Conservation (phyloP, 2,888 invertebrate species). For the Lypha dubia region DNA sequence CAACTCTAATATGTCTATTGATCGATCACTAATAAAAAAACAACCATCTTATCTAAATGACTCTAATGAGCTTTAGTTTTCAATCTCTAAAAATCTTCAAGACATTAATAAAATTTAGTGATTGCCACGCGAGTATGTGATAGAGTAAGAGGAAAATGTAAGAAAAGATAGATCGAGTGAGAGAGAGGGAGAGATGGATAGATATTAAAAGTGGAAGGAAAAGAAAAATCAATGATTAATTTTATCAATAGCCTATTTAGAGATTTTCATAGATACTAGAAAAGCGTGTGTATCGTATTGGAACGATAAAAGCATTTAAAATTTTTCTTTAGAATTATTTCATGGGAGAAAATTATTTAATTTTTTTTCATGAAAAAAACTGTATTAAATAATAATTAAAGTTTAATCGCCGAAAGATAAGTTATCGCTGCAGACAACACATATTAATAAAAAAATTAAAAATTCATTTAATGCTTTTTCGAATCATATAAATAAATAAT, state of each 20-base stretch:
- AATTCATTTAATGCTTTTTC: constrained; percentile 36
- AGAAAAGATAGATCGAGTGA: neutral
- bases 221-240: constrained; percentile 43
- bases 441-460: constrained; percentile 65
- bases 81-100: constrained; percentile 54
- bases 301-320: constrained; percentile 10
- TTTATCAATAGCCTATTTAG: constrained; percentile 21
- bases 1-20: constrained; percentile 46
- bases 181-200: neutral
- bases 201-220: neutral
- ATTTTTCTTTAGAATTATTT: constrained; percentile 1
- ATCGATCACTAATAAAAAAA: constrained; percentile 43
- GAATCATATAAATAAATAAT: constrained; percentile 46
- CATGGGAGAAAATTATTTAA: constrained; percentile 23
- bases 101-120: constrained; percentile 29
- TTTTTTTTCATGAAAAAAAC: neutral
- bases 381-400: constrained; percentile 59
- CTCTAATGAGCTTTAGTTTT: constrained; percentile 63
- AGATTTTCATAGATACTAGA: constrained; percentile 44
- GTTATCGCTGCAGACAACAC: constrained; percentile 59
- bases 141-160: neutral
- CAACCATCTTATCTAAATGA: constrained; percentile 55
- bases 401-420: constrained; percentile 48
- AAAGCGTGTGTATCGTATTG: neutral
- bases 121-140: constrained; percentile 21